Base-by-base conservation (phyloP, 2,113 vertebrate species). In the Sceloporus undulatus region DNA sequence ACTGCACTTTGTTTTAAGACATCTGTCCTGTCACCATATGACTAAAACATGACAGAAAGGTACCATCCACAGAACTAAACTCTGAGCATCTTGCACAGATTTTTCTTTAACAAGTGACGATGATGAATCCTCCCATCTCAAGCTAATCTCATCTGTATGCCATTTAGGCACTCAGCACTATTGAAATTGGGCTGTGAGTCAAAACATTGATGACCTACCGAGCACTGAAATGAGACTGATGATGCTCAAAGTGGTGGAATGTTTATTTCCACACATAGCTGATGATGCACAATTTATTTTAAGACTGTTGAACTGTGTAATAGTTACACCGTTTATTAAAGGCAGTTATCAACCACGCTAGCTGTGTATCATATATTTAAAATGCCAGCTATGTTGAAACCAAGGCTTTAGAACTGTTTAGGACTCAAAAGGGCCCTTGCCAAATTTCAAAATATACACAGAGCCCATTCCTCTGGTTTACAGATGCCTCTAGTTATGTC, bases 201-300 rank as follows among this genome's bases (percentile, higher is more conserved):
- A 91, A 94, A 94, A 88, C 85, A 84, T 48, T 94, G 86, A 84
- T 91, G 85, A 86, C 88, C 88, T 84, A 82, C 65, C 34, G 42
- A 23, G 59, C 85, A 38, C 78, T 90, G 84, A 89, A 91, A 88
- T 90, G 79, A 93, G 82, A 65, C 52, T 89, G 85, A 86, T 91
- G 87, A 90, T 91, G 81, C 0, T 0, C 84, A 75, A 87, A 89
- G 85, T 89, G 74, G 85, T 74, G 75, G 86, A 92, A 87, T 86
- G 84, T 92, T 91, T 92, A 88, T 94, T 95, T 94, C 89, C 91
- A 83, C 88, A 86, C 89, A 86, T 89, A 91, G 93, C 85, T 89
- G 92, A 92, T 86, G 87, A 91, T 85, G 90, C 82, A 86, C 25
- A 91, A 82, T 91, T 91, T 95, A 94, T 93, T 91, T 93, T 91